Conservation (phyloP, 2,888 invertebrate genomes). For the Acrobasis suavella region DNA sequence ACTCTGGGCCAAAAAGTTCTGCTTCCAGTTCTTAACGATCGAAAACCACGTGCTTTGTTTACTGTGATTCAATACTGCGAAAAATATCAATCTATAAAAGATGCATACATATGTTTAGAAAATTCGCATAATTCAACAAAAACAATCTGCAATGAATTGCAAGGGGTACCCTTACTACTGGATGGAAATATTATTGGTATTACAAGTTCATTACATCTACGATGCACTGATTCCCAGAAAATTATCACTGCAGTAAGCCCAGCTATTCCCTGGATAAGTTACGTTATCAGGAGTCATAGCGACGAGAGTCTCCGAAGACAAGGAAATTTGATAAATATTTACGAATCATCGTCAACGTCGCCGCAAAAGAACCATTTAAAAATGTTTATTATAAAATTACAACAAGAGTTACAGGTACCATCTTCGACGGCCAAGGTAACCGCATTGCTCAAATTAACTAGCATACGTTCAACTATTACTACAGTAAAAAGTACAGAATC, state of each 20-base stretch:
- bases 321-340: not conserved
- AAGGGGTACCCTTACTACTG: constrained; percentile 56
- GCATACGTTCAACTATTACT: not conserved
- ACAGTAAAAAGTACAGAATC: not conserved
- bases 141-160: constrained; percentile 32
- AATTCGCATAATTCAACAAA: constrained; percentile 28
- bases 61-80: constrained; percentile 46
- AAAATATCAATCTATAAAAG: constrained; percentile 28
- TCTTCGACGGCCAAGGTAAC: not conserved
- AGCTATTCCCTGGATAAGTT: constrained; percentile 47
- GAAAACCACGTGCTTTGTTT: constrained; percentile 35
- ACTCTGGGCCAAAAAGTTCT: constrained; percentile 44
- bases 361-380: not conserved
- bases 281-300: constrained; percentile 25
- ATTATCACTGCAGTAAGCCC: constrained; percentile 45
- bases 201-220: constrained; percentile 33
- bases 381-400: not conserved
- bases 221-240: constrained; percentile 37
- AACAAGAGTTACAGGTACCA: not conserved
- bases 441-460: not conserved
- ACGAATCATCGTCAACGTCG: not conserved
- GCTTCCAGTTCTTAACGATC: constrained; percentile 40
- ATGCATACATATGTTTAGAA: constrained; percentile 46
- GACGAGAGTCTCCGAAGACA: not conserved
- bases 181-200: constrained; percentile 48